Percentiles rank a stretch among this genome's conserved stretches.
phyloP scores from a whole-genome alignment of 1,140 invertebrate species.

The Glossosoma conforme region DNA sequence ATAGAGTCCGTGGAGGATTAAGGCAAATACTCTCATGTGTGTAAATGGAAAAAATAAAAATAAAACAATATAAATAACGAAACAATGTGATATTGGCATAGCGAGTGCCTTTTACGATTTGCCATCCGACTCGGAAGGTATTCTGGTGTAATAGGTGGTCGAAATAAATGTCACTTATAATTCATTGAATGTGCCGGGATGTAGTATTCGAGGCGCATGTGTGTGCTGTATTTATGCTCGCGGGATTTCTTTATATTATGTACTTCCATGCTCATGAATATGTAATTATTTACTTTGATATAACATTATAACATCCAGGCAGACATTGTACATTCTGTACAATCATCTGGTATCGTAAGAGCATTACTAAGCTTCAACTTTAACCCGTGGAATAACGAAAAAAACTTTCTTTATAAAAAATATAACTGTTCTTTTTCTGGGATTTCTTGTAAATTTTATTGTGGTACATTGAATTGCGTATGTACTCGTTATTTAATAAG shows the following conservation, averaged over 20 bases:
- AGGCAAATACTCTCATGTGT: neutral
- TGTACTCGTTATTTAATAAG: too few relatives aligned
- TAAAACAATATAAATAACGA: neutral
- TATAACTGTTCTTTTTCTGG: too few relatives aligned
- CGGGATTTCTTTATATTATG: neutral
- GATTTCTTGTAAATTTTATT: too few relatives aligned
- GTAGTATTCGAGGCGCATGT: conserved; percentile 16
- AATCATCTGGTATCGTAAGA: too few relatives aligned
- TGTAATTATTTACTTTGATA: neutral
- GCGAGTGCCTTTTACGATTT: neutral
- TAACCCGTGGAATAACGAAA: too few relatives aligned
- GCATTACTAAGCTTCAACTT: too few relatives aligned
- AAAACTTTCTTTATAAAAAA: too few relatives aligned
- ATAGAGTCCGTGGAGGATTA: neutral
- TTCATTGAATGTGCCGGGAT: conserved; percentile 26
- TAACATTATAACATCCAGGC: neutral
- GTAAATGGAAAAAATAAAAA: neutral
- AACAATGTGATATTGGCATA: neutral
- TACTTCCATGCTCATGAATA: neutral
- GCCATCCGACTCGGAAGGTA: neutral
- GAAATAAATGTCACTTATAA: conserved; percentile 28
- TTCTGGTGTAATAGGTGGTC: conserved; percentile 23
- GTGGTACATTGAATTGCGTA: too few relatives aligned
- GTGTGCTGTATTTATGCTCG: conserved; percentile 9
- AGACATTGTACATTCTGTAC: neutral